phyloP scores from a whole-genome alignment of 1,140 invertebrate genomes.

The Galleria mellonella region DNA sequence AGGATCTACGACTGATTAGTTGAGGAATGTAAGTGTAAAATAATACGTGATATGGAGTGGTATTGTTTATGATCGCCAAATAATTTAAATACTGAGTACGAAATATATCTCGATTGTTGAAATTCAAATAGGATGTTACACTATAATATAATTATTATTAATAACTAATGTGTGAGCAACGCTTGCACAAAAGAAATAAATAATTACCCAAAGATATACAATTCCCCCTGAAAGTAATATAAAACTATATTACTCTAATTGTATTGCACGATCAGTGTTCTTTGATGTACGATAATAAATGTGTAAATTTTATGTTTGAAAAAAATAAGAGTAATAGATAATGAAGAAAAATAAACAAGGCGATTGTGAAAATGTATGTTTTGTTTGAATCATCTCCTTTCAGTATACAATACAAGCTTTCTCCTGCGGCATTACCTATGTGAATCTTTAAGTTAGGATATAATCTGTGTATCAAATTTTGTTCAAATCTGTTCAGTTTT shows the following conservation, averaged over 20 bases:
- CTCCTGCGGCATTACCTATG: too few species aligned
- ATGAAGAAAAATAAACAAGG: constrained; percentile 59
- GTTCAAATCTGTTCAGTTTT: too few species aligned
- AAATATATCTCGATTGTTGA: constrained; percentile 60
- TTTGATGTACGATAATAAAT: constrained; percentile 60
- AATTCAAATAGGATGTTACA: constrained; percentile 53
- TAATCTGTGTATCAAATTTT: too few species aligned
- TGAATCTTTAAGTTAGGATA: too few species aligned
- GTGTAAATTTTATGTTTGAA: constrained; percentile 61
- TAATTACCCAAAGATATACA: constrained; percentile 58
- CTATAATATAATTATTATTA: constrained; percentile 17
- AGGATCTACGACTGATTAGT: constrained; percentile 68
- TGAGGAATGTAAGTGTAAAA: constrained; percentile 64
- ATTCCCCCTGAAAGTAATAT: constrained; percentile 41
- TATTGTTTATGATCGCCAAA: constrained; percentile 70
- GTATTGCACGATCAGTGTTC: constrained; percentile 61
- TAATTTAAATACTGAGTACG: constrained; percentile 55
- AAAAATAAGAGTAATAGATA: constrained; percentile 54
- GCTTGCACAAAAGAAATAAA: background rate
- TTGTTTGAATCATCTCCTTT: constrained; percentile 30
- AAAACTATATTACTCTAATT: constrained; percentile 36
- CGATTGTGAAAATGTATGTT: constrained; percentile 47
- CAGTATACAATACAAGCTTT: too few species aligned
- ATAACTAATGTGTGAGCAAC: constrained; percentile 17
- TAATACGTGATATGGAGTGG: constrained; percentile 61